A percentile compares a stretch with the other conserved stretches of the same genome.
phyloP scores from a whole-genome alignment of 2,113 vertebrate species.

The Eulacestoma nigropectus region DNA sequence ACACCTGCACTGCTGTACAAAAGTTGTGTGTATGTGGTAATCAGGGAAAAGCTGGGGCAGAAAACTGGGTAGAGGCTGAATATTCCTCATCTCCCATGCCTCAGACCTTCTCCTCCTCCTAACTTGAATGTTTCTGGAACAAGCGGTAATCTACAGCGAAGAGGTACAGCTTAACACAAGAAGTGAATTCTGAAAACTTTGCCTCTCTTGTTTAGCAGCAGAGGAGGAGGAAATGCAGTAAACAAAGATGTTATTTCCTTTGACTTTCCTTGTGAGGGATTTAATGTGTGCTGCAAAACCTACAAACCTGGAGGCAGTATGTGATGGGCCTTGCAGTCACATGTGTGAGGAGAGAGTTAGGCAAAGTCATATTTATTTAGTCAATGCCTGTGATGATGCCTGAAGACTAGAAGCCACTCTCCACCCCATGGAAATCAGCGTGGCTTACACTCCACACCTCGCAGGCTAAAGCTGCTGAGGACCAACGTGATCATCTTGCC shows the following conservation, averaged over 20 bases:
- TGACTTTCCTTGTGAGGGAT: background rate
- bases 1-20: background rate
- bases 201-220: background rate
- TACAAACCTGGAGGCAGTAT: background rate
- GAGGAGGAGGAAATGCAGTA: background rate
- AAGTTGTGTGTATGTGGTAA: background rate
- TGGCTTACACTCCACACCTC: fast-evolving
- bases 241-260: background rate
- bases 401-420: background rate
- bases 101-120: background rate
- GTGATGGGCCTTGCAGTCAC: background rate
- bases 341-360: background rate
- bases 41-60: background rate
- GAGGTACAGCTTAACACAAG: background rate
- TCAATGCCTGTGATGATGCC: background rate
- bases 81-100: background rate
- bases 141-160: background rate
- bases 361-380: background rate
- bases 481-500: background rate
- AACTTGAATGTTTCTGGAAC: background rate
- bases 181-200: background rate
- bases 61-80: background rate
- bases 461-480: background rate
- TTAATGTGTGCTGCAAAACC: background rate
- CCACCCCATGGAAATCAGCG: background rate